These are phyloP conservation scores for Archocentrus centrarchus DNA, from an alignment of 2,113 vertebrate species.

Conservation along the genomic window DNA sequence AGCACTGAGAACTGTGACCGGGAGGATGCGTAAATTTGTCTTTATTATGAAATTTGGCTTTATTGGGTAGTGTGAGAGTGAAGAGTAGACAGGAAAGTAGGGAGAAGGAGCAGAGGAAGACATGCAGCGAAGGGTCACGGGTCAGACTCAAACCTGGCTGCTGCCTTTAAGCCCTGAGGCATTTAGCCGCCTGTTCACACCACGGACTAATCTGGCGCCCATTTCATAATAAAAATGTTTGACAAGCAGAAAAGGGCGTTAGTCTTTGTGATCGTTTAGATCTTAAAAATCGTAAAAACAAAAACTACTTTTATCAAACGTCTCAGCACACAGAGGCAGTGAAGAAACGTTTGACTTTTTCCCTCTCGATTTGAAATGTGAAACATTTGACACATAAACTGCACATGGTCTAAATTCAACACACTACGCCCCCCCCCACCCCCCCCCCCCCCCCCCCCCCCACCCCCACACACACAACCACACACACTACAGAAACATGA, in stretches of 20 bases:
- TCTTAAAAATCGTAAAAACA: neutral
- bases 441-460: slow-evolving; percentile 14
- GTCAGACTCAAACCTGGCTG: too few relatives aligned
- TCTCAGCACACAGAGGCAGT: neutral
- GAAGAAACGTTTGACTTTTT: neutral
- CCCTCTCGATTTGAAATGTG: slow-evolving; percentile 1
- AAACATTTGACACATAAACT: slow-evolving; percentile 47
- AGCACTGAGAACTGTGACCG: neutral
- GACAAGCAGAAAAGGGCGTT: neutral
- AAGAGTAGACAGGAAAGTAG: too few relatives aligned
- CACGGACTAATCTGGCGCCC: too few relatives aligned
- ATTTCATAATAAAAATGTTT: neutral
- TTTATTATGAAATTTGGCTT: too few relatives aligned
- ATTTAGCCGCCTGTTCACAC: too few relatives aligned
- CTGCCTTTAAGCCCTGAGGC: too few relatives aligned
- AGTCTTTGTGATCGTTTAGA: neutral
- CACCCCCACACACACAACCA: slow-evolving; percentile 25
- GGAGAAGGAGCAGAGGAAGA: too few relatives aligned
- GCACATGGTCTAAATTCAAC: slow-evolving; percentile 42
- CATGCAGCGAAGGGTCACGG: too few relatives aligned
- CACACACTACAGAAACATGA: slow-evolving; percentile 36
- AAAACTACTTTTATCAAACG: neutral
- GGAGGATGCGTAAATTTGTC: neutral
- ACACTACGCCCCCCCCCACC: slow-evolving; percentile 14
- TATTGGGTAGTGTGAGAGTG: too few relatives aligned